These are phyloP conservation scores for Microctenopoma lineatum DNA, from an alignment of 2,797 vertebrate genomes.

Conservation along the genomic window DNA sequence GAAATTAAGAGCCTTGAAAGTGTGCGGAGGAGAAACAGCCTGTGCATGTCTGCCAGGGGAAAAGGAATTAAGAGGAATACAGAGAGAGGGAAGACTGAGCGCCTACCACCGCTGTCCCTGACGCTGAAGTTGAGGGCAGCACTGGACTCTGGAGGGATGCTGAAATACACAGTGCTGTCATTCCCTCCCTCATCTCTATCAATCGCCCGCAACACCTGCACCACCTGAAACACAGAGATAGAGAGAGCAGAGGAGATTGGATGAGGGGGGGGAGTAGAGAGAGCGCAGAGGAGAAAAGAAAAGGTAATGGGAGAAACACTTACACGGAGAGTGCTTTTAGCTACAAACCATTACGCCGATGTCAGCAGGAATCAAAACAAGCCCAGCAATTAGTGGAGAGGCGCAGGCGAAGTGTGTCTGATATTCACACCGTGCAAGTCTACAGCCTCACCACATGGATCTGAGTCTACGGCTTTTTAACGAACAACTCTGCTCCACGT, in stretches of 20 bases:
- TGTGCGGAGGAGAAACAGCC: background rate
- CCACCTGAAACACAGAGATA: conserved; percentile 85
- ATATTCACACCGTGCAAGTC: conserved; percentile 35
- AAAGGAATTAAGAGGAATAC: conserved; percentile 48
- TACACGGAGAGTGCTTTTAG: conserved; percentile 59
- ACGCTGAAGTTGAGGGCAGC: conserved; percentile 89
- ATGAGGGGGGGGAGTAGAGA: conserved; percentile 10
- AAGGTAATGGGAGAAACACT: conserved; percentile 55
- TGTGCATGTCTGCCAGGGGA: conserved; percentile 21
- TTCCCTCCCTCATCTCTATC: conserved; percentile 91
- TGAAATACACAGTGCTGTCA: conserved; percentile 89
- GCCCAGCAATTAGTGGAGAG: conserved; percentile 67
- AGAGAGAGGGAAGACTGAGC: conserved; percentile 55
- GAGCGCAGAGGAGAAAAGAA: conserved; percentile 4
- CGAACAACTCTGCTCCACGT: conserved; percentile 50
- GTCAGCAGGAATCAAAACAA: conserved; percentile 68
- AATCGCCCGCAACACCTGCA: conserved; percentile 90
- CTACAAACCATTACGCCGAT: conserved; percentile 60
- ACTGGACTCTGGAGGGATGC: conserved; percentile 85
- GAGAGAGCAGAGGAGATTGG: conserved; percentile 56
- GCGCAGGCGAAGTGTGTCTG: conserved; percentile 47
- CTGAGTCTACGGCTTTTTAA: conserved; percentile 55
- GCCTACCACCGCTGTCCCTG: conserved; percentile 89
- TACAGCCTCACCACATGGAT: conserved; percentile 63
- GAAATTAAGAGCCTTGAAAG: conserved; percentile 53